A percentile compares a stretch with the other conserved stretches of the same genome.
Conservation (phyloP, 2,797 vertebrate genomes). For the Valencia hispanica region DNA sequence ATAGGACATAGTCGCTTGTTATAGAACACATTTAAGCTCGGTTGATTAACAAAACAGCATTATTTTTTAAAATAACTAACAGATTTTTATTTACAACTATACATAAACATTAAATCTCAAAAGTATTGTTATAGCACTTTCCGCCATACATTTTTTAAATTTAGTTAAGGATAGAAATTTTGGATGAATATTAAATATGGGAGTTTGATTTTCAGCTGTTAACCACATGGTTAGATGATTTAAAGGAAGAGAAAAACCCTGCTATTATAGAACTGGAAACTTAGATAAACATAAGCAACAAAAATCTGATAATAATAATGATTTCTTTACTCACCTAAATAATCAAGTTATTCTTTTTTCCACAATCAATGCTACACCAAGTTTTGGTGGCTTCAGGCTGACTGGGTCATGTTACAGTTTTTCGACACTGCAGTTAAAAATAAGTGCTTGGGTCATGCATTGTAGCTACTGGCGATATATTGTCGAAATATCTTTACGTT, state of each 20-base stretch:
- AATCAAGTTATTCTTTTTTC: not conserved
- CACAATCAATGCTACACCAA: not conserved
- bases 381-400: not conserved
- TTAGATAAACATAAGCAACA: not conserved
- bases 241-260: not conserved
- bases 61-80: not conserved
- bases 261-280: not conserved
- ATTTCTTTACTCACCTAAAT: not conserved
- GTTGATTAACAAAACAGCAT: not conserved
- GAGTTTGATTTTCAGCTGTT: not conserved
- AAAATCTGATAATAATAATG: not conserved
- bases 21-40: not conserved
- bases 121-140: not conserved
- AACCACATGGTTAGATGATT: not conserved
- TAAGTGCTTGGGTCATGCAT: not conserved
- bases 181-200: not conserved
- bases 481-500: constrained; percentile 9
- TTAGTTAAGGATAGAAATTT: not conserved
- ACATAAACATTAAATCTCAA: not conserved
- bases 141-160: not conserved
- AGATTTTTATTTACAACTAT: not conserved
- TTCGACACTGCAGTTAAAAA: not conserved
- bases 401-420: not conserved
- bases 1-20: not conserved
- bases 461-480: constrained; percentile 2